phyloP scores from a whole-genome alignment of 2,888 invertebrate species.

The Amiota communis region DNA sequence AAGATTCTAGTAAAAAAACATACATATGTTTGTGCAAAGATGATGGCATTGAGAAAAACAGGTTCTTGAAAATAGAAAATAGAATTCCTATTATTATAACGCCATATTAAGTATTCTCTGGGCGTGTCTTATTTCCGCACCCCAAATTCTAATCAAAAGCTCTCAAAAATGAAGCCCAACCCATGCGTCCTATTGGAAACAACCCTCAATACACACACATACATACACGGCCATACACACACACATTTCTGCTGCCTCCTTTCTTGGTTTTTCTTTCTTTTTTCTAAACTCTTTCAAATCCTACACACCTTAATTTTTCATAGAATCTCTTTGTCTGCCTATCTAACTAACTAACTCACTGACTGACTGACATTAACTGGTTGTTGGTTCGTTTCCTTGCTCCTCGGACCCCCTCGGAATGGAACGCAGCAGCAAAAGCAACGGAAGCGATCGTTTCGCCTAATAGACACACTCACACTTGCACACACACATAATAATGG shows the following conservation, averaged over 20 bases:
- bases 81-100: not conserved
- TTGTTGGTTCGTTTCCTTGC: constrained; percentile 32
- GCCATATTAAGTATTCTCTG: not conserved
- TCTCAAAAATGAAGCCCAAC: not conserved
- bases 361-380: not conserved
- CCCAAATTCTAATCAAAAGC: constrained; percentile 1
- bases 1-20: too few relatives aligned
- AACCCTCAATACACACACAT: constrained; percentile 54
- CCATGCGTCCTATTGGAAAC: constrained; percentile 47
- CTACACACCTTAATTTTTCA: constrained; percentile 4
- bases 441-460: constrained; percentile 60
- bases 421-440: constrained; percentile 33
- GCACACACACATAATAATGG: constrained; percentile 34
- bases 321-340: constrained; percentile 41
- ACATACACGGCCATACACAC: not conserved
- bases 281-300: not conserved
- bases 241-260: constrained; percentile 18
- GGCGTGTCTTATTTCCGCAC: constrained; percentile 1
- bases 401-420: constrained; percentile 4
- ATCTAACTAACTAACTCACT: constrained; percentile 42
- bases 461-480: constrained; percentile 52
- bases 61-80: too few relatives aligned
- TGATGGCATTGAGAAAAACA: too few relatives aligned
- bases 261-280: constrained; percentile 44
- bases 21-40: not conserved